Percentiles rank a stretch among this genome's conserved stretches.
These are phyloP conservation scores for Lampris incognitus DNA, from an alignment of 2,113 vertebrate genomes.

Conservation along the genomic window DNA sequence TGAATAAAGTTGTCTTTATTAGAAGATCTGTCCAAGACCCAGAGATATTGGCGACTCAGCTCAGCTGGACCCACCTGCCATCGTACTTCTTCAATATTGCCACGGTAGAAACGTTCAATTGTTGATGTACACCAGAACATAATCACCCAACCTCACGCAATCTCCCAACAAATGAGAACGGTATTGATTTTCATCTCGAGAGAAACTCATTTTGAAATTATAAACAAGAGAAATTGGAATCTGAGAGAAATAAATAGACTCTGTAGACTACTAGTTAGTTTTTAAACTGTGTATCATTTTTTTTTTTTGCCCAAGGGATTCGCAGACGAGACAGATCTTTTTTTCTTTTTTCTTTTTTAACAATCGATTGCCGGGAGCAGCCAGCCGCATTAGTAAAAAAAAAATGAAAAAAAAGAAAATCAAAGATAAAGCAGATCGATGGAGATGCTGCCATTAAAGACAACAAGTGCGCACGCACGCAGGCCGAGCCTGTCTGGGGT, in stretches of 20 bases:
- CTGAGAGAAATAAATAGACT: slow-evolving; percentile 70
- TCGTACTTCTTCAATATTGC: slow-evolving; percentile 32
- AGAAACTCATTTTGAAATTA: slow-evolving; percentile 70
- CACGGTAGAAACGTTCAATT: slow-evolving; percentile 56
- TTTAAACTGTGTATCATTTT: slow-evolving; percentile 49
- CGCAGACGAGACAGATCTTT: slow-evolving; percentile 34
- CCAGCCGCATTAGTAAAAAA: slow-evolving; percentile 27
- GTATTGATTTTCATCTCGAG: slow-evolving; percentile 65
- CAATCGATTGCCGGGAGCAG: slow-evolving; percentile 47
- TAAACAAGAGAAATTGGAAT: slow-evolving; percentile 75
- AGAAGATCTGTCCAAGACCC: no score
- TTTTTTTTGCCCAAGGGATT: slow-evolving; percentile 40
- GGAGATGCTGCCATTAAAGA: slow-evolving; percentile 19
- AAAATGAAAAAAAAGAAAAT: background rate
- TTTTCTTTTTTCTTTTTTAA: slow-evolving; percentile 3
- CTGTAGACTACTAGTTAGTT: slow-evolving; percentile 38
- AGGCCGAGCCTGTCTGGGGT: slow-evolving; percentile 4
- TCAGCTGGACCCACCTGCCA: no score
- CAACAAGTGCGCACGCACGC: slow-evolving; percentile 16
- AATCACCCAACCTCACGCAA: slow-evolving; percentile 68
- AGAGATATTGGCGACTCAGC: no score
- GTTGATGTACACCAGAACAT: slow-evolving; percentile 61
- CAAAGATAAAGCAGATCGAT: slow-evolving; percentile 30
- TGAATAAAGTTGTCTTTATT: no score
- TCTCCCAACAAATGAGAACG: slow-evolving; percentile 66